Evolutionary conservation across 2,888 invertebrate species (phyloP).

Genomic region (Sarcophaga subvicina): DNA sequence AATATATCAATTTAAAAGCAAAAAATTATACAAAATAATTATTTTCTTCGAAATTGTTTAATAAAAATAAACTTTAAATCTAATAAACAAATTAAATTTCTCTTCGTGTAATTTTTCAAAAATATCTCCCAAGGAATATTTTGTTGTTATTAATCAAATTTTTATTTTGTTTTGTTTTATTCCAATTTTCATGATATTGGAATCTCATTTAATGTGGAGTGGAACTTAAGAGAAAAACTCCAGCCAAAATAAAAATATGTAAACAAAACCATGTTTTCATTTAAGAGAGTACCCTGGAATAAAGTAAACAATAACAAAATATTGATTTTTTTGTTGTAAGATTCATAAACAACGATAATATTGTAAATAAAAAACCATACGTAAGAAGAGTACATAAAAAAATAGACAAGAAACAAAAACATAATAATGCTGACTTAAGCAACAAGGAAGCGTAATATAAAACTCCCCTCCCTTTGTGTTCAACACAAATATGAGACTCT

Average conservation of each 20-base stretch:
- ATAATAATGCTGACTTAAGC: conserved; percentile 54
- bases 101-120: too few relatives aligned
- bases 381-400: conserved; percentile 16
- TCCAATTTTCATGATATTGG: too few relatives aligned
- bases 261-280: conserved; percentile 1
- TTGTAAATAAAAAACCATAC: conserved; percentile 39
- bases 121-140: too few relatives aligned
- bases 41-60: too few relatives aligned
- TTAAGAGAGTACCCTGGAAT: conserved; percentile 4
- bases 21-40: too few relatives aligned
- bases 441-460: conserved; percentile 64
- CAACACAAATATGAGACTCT: not conserved
- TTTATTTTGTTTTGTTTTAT: too few relatives aligned
- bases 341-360: not conserved
- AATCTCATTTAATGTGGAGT: conserved; percentile 14
- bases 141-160: too few relatives aligned
- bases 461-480: conserved; percentile 13
- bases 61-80: too few relatives aligned
- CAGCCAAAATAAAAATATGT: not conserved
- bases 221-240: conserved; percentile 56
- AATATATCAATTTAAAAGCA: too few relatives aligned
- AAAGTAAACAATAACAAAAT: not conserved
- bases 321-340: conserved; percentile 40
- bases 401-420: not conserved
- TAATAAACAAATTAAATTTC: too few relatives aligned